These are phyloP conservation scores for Gymnarchus niloticus DNA, from an alignment of 2,113 vertebrate species.

Conservation along the genomic window DNA sequence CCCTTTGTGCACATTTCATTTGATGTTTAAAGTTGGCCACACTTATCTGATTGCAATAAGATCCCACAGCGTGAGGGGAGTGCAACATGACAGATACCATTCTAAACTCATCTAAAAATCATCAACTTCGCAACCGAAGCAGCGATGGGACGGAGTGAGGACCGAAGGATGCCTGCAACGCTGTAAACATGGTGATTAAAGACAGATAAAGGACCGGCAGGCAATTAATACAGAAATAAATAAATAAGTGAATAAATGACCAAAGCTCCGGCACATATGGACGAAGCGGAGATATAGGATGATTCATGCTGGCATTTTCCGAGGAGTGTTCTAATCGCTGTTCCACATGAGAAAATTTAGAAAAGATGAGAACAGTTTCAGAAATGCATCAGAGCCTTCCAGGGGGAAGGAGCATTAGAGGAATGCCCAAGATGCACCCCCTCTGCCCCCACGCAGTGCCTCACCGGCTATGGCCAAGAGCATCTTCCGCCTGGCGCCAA, in stretches of 20 bases:
- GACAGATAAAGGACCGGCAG: not conserved
- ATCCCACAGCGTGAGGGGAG: not conserved
- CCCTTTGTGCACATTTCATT: not conserved
- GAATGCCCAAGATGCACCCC: not conserved
- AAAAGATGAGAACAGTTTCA: not conserved
- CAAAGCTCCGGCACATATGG: not conserved
- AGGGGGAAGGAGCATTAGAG: not conserved
- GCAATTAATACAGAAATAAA: not conserved
- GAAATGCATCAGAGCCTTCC: not conserved
- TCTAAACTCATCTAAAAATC: constrained; percentile 12
- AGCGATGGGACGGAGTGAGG: not conserved
- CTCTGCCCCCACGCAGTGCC: not conserved
- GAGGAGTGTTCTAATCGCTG: not conserved
- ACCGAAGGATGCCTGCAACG: not conserved
- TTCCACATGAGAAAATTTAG: not conserved
- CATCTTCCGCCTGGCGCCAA: constrained; percentile 72
- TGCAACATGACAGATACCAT: not conserved
- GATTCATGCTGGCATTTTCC: not conserved
- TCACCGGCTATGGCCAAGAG: constrained; percentile 66
- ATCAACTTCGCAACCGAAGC: not conserved
- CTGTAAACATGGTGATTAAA: constrained; percentile 19
- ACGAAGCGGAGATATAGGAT: not conserved
- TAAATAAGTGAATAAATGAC: constrained; percentile 7
- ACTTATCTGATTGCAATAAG: not conserved
- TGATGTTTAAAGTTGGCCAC: not conserved